Conservation (phyloP, 2,888 invertebrate genomes). For the Ophion slaviceki region DNA sequence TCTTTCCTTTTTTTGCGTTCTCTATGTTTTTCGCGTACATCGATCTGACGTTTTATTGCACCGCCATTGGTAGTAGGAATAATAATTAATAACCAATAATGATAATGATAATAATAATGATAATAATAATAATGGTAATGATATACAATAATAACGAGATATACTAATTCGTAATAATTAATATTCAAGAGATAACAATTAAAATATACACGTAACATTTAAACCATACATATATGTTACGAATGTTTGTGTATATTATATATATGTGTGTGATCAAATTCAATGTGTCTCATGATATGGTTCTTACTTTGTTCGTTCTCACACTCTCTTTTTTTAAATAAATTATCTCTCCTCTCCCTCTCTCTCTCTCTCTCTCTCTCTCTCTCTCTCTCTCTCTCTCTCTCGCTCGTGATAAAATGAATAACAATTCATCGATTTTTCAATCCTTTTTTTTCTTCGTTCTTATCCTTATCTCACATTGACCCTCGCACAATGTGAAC, state of each 20-base stretch:
- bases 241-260: slow-evolving; percentile 51
- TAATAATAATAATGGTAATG: slow-evolving; percentile 73
- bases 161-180: slow-evolving; percentile 74
- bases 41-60: slow-evolving; percentile 45
- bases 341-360: slow-evolving; percentile 3
- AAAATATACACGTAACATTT: slow-evolving; percentile 75
- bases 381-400: neutral
- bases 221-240: slow-evolving; percentile 57
- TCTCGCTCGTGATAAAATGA: slow-evolving; percentile 71
- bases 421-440: slow-evolving; percentile 69
- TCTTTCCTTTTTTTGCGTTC: neutral
- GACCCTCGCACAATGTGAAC: neutral
- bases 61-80: slow-evolving; percentile 62
- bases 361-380: slow-evolving; percentile 7
- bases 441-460: neutral
- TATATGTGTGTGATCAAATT: slow-evolving; percentile 72
- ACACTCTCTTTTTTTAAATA: slow-evolving; percentile 2
- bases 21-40: slow-evolving; percentile 35
- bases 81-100: slow-evolving; percentile 68
- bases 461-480: slow-evolving; percentile 1
- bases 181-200: slow-evolving; percentile 79
- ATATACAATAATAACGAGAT: slow-evolving; percentile 78
- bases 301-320: slow-evolving; percentile 58
- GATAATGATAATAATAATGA: slow-evolving; percentile 65
- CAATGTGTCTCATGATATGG: slow-evolving; percentile 78